Conservation (phyloP, 2,888 invertebrate species). For the Capitulum mitella region DNA sequence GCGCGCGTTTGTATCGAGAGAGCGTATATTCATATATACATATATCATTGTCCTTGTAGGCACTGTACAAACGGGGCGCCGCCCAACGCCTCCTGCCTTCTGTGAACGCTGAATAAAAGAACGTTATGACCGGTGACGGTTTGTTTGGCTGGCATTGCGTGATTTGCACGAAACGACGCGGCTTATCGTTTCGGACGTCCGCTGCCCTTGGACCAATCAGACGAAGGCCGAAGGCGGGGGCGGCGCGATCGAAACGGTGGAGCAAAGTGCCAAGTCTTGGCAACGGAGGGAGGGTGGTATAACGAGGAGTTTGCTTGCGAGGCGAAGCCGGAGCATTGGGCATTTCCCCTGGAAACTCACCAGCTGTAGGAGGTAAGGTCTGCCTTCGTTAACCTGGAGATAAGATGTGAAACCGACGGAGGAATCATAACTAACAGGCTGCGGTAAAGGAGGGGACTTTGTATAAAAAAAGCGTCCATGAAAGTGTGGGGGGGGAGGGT, state of each 20-base stretch:
- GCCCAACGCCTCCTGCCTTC: neutral
- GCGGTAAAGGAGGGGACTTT: too few relatives aligned
- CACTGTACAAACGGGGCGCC: neutral
- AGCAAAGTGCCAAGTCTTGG: neutral
- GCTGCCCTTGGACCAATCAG: too few relatives aligned
- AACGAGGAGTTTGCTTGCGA: neutral
- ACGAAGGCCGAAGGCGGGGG: too few relatives aligned
- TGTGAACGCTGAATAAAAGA: neutral
- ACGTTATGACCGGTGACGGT: neutral
- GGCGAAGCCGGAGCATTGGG: too few relatives aligned
- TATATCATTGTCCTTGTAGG: constrained; percentile 7
- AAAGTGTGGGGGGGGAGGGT: too few relatives aligned
- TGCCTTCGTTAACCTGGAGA: too few relatives aligned
- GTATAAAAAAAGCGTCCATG: too few relatives aligned
- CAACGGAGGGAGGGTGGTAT: neutral
- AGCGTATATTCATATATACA: constrained; percentile 19
- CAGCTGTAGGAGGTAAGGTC: too few relatives aligned
- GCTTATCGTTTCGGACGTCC: neutral
- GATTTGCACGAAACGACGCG: neutral
- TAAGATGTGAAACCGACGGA: too few relatives aligned
- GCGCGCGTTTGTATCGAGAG: neutral
- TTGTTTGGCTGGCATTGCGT: neutral
- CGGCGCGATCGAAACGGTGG: neutral
- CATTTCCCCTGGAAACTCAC: too few relatives aligned
- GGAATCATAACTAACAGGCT: too few relatives aligned